Evolutionary conservation across 2,888 invertebrate species (phyloP), one percentile per base, ranked within the genome.

Genomic region (Ligdia adustata): DNA sequence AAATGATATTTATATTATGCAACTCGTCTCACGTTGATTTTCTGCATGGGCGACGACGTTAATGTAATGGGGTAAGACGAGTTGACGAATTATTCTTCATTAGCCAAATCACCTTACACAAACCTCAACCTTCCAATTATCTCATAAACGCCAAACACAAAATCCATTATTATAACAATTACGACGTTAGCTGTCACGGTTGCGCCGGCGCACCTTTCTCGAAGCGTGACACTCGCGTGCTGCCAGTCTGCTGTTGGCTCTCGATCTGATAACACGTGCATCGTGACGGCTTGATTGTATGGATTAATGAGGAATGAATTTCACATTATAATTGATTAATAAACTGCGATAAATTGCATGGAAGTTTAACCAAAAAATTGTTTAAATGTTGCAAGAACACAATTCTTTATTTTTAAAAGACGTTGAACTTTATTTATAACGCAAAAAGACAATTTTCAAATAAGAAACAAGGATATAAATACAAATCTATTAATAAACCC

Each of bases 251-350:
- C 20, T 4, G 9, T 3, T 9, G 37, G 18, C 27, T 37, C 27
- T 27, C 26, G 27, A 45, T 45, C 45, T 15, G 45, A 45, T 45
- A 45, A 39, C 11, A 40, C 28, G 37, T 27, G 20, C n/a, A n/a
- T n/a, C n/a, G n/a, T 16, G 47, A 48, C 47, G 24, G 37, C 26
- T 15, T 33, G 37, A 37, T 42, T 32, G 22, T 34, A 28, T 14
- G 39, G 39, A 46, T 46, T 46, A 44, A 24, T 14, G 20, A 4
- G 15, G 26, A 45, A 58, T 55, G 57, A 40, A 50, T 60, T 57
- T 57, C 41, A 16, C 15, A 9, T 29, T 41, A n/a, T 13, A 9
- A 26, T 22, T 3, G 18, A 3, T 32, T 6, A 22, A n/a, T n/a
- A n/a, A n/a, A 22, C n/a, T 22, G 22, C 22, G n/a, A 22, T 22